Conservation (phyloP, 2,113 vertebrate species). For the Delphinapterus leucas region DNA sequence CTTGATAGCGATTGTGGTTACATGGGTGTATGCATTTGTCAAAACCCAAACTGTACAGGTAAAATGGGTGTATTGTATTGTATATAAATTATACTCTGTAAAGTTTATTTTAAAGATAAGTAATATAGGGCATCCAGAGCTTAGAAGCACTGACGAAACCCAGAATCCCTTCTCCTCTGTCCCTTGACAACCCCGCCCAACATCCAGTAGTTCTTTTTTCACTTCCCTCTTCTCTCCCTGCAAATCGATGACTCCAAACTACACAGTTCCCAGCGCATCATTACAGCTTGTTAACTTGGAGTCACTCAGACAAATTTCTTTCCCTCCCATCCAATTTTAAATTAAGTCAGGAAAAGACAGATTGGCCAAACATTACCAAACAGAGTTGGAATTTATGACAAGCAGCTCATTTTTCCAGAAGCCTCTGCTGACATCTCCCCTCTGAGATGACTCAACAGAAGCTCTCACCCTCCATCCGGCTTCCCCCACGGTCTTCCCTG, state of each 20-base stretch:
- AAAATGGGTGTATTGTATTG: rapidly evolving
- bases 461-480: background rate
- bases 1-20: too few species aligned
- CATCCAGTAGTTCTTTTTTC: background rate
- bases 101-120: background rate
- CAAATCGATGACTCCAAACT: background rate
- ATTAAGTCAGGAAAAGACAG: slow-evolving; percentile 11
- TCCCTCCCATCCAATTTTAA: slow-evolving; percentile 31
- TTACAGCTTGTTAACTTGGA: background rate
- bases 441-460: background rate
- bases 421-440: background rate
- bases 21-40: background rate
- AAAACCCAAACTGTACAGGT: background rate
- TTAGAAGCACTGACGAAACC: background rate
- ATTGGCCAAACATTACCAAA: background rate
- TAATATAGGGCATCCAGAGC: background rate
- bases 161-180: background rate
- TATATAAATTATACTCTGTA: background rate
- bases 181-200: background rate
- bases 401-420: background rate
- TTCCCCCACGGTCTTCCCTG: rapidly evolving
- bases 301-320: background rate
- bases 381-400: background rate
- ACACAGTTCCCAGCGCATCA: background rate
- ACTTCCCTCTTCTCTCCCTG: background rate